Evolutionary conservation across 2,888 invertebrate genomes (phyloP), one percentile per base, ranked within the genome.

Genomic region (Drosophila tripunctata): DNA sequence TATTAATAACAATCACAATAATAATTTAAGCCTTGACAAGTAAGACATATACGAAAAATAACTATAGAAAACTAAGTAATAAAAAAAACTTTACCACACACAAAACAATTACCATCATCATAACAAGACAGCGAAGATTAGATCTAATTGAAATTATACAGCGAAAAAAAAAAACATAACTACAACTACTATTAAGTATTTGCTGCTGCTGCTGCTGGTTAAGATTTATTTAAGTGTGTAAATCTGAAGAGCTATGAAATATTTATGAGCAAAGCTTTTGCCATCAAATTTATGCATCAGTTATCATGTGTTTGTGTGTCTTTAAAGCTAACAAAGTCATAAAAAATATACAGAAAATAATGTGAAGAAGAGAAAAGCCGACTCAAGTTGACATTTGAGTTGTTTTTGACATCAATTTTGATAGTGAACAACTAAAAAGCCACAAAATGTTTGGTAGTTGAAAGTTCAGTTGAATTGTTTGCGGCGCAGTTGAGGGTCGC

Each of bases 341-440:
- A 50, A 36, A 40, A 24, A 45, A 24, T 15, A 19, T n/a, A n/a
- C n/a, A n/a, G n/a, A n/a, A n/a, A n/a, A n/a, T n/a, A 24, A n/a
- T 14, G 3, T 21, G 3, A 21, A 27, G 27, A 2, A 10, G 8
- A 30, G 17, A 33, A 64, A 33, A 65, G n/a, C 47, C 36, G 48
- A 35, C 52, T 52, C 66, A 66, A 66, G 73, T 60, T 60, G 70
- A 48, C 69, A 69, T 71, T 65, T 65, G 71, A 56, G 43, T 55
- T 52, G 67, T 22, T 21, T 52, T 52, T 51, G 44, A 55, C 31
- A 50, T 64, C 45, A 47, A 50, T 50, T 47, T 44, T 12, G 27
- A n/a, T 17, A 14, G 17, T 40, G n/a, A n/a, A n/a, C n/a, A n/a
- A n/a, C n/a, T n/a, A n/a, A n/a, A n/a, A n/a, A n/a, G 50, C 38